A percentile compares a stretch with the other conserved stretches of the same genome.
These are phyloP conservation scores for Notocelia uddmanniana DNA, from an alignment of 2,888 invertebrate genomes.

Conservation along the genomic window DNA sequence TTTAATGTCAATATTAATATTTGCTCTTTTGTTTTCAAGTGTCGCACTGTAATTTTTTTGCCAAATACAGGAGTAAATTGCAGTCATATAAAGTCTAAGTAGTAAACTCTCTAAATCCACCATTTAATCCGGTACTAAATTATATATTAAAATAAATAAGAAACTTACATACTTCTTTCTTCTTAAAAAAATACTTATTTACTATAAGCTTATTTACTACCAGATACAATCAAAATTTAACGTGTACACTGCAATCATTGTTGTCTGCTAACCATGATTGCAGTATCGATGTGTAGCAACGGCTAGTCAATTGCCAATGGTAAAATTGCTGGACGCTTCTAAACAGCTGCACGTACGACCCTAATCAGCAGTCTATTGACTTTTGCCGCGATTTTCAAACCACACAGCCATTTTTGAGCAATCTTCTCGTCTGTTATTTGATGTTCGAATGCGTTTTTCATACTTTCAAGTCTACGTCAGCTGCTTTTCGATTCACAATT, in stretches of 20 bases:
- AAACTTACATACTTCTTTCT: no score
- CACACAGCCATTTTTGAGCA: not conserved
- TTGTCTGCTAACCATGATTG: no score
- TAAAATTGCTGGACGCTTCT: not conserved
- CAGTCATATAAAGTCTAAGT: no score
- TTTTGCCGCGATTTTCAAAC: not conserved
- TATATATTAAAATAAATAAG: no score
- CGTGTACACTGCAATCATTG: not conserved
- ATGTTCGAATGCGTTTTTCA: constrained; percentile 12
- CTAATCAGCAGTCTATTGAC: not conserved
- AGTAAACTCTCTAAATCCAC: no score
- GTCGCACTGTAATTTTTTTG: no score
- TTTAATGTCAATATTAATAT: no score
- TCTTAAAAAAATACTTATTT: no score
- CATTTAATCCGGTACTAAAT: no score
- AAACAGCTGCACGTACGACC: not conserved
- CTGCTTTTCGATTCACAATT: not conserved
- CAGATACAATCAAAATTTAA: not conserved
- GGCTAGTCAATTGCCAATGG: not conserved
- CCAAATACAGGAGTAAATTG: no score
- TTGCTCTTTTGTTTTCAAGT: no score
- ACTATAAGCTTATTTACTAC: no score
- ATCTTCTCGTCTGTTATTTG: not conserved
- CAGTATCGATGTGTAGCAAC: not conserved
- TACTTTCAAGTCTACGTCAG: constrained; percentile 15